Percentiles rank a stretch among this genome's conserved stretches.
Conservation (phyloP, 2,113 vertebrate genomes). For the Tachuris rubrigastra region DNA sequence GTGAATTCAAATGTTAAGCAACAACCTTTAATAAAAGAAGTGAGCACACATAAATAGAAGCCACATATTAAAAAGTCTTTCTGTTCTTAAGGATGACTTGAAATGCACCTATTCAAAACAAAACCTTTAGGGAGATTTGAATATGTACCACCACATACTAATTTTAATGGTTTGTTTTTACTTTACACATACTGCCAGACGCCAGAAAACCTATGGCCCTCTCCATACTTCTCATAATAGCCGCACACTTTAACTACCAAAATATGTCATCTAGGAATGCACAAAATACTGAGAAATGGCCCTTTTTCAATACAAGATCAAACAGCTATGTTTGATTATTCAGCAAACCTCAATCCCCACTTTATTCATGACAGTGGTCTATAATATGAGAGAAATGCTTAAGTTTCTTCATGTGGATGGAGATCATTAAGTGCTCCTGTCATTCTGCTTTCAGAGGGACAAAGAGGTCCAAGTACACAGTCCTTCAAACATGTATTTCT, state of each 20-base stretch:
- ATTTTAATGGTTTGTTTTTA: neutral
- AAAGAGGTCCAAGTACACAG: neutral
- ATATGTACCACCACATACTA: neutral
- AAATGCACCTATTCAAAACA: neutral
- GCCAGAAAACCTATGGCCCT: neutral
- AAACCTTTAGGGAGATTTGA: neutral
- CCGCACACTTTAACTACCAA: neutral
- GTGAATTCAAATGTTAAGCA: neutral
- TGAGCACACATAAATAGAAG: neutral
- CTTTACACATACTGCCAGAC: neutral
- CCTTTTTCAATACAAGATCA: slow-evolving; percentile 26
- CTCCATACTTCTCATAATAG: neutral
- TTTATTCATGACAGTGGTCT: neutral
- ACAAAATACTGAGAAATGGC: neutral
- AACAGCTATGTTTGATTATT: slow-evolving; percentile 39
- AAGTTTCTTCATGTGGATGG: neutral
- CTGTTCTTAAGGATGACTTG: neutral
- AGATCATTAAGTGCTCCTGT: neutral
- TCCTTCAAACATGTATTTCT: slow-evolving; percentile 5
- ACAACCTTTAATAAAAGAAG: neutral
- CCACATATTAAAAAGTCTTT: neutral
- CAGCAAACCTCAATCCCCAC: slow-evolving; percentile 4
- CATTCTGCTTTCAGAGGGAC: neutral
- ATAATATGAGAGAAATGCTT: neutral
- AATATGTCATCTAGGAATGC: neutral